phyloP scores from a whole-genome alignment of 2,888 invertebrate genomes.

The Zele albiditarsus region DNA sequence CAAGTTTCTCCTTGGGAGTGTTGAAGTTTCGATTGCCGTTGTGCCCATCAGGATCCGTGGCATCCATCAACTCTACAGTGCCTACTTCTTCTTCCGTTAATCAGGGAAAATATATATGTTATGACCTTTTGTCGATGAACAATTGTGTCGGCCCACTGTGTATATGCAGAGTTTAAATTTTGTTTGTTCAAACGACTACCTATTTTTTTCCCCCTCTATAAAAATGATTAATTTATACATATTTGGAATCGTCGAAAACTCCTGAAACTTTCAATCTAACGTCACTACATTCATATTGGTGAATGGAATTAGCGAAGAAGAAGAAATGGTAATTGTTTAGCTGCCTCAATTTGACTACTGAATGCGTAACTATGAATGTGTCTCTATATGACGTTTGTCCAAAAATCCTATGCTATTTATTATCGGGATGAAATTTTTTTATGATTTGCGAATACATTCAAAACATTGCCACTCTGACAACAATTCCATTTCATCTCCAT shows the following conservation, averaged over 20 bases:
- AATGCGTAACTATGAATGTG: no score
- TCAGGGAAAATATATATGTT: slow-evolving; percentile 64
- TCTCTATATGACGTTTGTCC: no score
- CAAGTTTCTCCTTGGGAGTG: slow-evolving; percentile 61
- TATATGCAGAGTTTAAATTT: background rate
- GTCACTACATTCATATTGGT: background rate
- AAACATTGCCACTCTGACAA: no score
- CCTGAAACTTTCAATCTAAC: background rate
- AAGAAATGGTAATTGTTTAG: no score
- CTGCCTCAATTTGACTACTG: no score
- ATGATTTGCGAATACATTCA: no score
- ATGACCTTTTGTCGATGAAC: slow-evolving; percentile 39
- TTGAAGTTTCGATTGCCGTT: slow-evolving; percentile 57
- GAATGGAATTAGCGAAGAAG: background rate
- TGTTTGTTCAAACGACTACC: background rate
- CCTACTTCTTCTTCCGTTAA: slow-evolving; percentile 65
- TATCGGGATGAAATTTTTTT: no score
- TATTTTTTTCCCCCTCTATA: slow-evolving; percentile 11
- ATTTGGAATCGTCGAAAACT: no score
- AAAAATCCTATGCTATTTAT: no score
- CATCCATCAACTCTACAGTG: slow-evolving; percentile 68
- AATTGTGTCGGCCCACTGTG: slow-evolving; percentile 5
- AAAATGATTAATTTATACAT: no score
- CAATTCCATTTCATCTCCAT: no score
- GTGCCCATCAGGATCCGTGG: slow-evolving; percentile 64